Percentiles rank a stretch among this genome's conserved stretches.
phyloP scores from a whole-genome alignment of 2,113 vertebrate species.

The Heterochromis multidens region DNA sequence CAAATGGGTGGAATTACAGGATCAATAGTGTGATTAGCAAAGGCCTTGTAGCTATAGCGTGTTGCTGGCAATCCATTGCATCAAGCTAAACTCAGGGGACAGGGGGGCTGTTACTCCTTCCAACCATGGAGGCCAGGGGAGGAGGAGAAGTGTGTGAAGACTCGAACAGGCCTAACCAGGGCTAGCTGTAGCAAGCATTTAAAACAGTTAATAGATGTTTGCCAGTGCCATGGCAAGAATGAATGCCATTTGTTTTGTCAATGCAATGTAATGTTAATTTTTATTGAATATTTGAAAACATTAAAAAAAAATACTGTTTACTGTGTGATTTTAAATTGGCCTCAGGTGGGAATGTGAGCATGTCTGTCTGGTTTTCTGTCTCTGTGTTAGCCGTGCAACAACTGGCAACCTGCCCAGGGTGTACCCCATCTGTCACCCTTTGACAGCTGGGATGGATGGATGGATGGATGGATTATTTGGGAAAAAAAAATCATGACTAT shows the following conservation, averaged over 20 bases:
- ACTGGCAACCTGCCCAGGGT: not conserved
- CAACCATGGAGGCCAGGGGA: not conserved
- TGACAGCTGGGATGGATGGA: not conserved
- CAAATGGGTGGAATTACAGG: conserved; percentile 74
- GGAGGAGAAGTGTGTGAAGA: conserved; percentile 6
- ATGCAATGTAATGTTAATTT: not conserved
- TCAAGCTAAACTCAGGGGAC: conserved; percentile 62
- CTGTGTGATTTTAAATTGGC: not conserved
- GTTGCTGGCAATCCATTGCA: conserved; percentile 73
- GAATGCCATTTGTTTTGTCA: not conserved
- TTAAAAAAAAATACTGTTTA: too few species aligned
- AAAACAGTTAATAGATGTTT: not conserved
- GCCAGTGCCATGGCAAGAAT: not conserved
- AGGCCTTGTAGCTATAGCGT: conserved; percentile 76
- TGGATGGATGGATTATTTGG: not conserved
- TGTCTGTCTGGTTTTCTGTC: not conserved
- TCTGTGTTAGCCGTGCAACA: not conserved
- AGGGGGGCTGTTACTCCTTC: conserved; percentile 19
- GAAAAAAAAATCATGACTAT: not conserved
- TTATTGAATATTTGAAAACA: not conserved
- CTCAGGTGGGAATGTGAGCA: not conserved
- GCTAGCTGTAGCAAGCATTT: not conserved
- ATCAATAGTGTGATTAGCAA: conserved; percentile 81
- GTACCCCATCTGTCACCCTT: not conserved
- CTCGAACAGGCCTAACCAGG: not conserved